Evolutionary conservation across 2,797 vertebrate species (phyloP), one percentile per base, ranked within the genome.

Genomic region (Gastrophryne carolinensis): DNA sequence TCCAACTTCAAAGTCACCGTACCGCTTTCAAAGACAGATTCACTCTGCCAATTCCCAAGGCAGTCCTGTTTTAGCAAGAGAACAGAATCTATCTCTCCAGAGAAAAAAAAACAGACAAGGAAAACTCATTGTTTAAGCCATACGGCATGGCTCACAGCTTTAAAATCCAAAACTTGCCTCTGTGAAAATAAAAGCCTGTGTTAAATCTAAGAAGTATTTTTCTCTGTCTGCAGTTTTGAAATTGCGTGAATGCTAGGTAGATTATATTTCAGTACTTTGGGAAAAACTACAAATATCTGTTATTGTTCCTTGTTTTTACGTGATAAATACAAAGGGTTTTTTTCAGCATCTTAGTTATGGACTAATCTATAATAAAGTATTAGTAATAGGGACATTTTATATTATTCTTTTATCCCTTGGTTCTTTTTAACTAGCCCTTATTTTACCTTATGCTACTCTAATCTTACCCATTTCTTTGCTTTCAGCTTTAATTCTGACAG

Each of bases 31-130:
- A 77, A 77, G 74, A 71, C 58, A 70, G 74, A 70, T 69, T 70
- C 66, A 56, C 57, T 70, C 49, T 77, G 66, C 50, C 44, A 70
- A 77, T 56, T 77, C 74, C 74, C 74, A 77, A 70, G 44, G 74
- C 74, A 70, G 71, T 57, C 50, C 60, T 9, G 58, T 77, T 77
- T 76, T 71, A 77, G 74, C 50, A 64, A 71, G 66, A 77, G 74
- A 62, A 77, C 53, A 41, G 66, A 71, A 77, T 77, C 49, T 63
- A 72, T 72, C 58, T 71, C 58, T 53, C 72, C 34, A 15, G 57
- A 71, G 66, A 54, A 47, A 70, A 54, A 47, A 70, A 71, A 21
- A 34, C 53, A 56, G 67, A 77, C 66, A 71, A 56, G 58, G 56
- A 29, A 77, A 77, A 71, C 35, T 39, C 58, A 65, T 56, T 64